These are phyloP conservation scores for Neotoxoptera formosana DNA, from an alignment of 1,140 invertebrate species.

Conservation along the genomic window DNA sequence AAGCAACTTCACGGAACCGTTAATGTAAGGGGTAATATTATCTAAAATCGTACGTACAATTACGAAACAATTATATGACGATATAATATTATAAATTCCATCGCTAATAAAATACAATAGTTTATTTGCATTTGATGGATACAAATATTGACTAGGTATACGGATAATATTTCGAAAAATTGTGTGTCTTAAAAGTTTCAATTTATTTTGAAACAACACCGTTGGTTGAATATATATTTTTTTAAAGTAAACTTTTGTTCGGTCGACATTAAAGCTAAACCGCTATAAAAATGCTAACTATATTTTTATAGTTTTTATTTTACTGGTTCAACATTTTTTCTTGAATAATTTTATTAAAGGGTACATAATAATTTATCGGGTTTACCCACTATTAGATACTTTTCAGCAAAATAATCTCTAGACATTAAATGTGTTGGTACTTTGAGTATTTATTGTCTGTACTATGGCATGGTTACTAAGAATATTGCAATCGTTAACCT, in stretches of 20 bases:
- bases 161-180: not conserved
- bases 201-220: not conserved
- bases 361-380: not conserved
- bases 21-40: not conserved
- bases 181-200: not conserved
- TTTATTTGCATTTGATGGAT: not conserved
- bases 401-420: not conserved
- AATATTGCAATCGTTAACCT: not conserved
- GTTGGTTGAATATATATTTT: not conserved
- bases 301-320: not conserved
- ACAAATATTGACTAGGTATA: not conserved
- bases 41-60: not conserved
- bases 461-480: not conserved
- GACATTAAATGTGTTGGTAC: not conserved
- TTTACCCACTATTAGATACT: not conserved
- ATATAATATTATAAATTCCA: not conserved
- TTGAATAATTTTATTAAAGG: not conserved
- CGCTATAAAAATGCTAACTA: not conserved
- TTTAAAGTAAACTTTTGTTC: not conserved
- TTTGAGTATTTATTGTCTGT: conserved; percentile 13
- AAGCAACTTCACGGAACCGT: not conserved
- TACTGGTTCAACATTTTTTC: not conserved
- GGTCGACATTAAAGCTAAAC: not conserved
- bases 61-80: not conserved
- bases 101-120: not conserved